Evolutionary conservation across 2,113 vertebrate species (phyloP).

Genomic region (Equus quagga): DNA sequence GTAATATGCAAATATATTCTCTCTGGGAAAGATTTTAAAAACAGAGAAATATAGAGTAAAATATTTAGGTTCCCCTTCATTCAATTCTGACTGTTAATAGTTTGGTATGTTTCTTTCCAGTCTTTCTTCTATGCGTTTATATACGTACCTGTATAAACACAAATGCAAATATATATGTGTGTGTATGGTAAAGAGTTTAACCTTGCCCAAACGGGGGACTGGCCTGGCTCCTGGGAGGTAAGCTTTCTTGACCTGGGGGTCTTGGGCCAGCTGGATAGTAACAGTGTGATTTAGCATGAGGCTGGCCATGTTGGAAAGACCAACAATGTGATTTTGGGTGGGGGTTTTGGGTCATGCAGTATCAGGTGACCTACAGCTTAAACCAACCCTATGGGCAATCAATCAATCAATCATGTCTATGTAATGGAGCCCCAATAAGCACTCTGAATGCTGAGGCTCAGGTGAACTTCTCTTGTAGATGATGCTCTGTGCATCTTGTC

Average conservation of each 20-base stretch:
- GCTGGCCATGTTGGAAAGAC: neutral
- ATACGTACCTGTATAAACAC: neutral
- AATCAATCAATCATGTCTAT: rapidly evolving
- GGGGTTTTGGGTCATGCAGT: neutral
- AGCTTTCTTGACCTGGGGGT: neutral
- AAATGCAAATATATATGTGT: neutral
- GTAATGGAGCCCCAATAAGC: rapidly evolving
- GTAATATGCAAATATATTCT: neutral
- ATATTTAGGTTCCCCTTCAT: neutral
- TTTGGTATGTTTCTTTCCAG: neutral
- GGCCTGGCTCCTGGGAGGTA: neutral
- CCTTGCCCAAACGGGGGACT: neutral
- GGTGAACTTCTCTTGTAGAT: neutral
- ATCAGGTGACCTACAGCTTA: neutral
- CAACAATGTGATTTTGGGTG: neutral
- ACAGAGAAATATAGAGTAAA: neutral
- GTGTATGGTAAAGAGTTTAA: neutral
- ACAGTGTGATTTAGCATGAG: neutral
- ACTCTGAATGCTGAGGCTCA: neutral
- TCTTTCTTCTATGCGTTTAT: neutral
- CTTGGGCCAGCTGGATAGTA: neutral
- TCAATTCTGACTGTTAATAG: neutral
- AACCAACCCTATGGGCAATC: neutral
- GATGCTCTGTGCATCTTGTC: neutral
- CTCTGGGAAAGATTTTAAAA: neutral